phyloP scores from a whole-genome alignment of 2,888 invertebrate species.

The Drosophila ezoana region DNA sequence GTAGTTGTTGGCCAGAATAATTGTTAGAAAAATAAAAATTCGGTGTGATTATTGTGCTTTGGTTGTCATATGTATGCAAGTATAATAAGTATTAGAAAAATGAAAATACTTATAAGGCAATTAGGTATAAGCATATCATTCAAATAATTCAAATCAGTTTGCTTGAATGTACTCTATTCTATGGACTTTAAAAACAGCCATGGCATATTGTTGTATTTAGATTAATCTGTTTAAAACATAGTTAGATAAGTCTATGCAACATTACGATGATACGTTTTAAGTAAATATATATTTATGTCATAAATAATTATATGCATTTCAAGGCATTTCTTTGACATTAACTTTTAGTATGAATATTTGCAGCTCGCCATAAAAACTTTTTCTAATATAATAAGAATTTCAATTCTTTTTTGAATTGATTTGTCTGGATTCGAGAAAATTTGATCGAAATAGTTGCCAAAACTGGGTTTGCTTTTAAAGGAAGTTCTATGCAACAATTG shows the following conservation, averaged over 20 bases:
- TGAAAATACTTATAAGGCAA: conserved; percentile 32
- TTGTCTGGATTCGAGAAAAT: neutral
- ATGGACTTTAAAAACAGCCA: conserved; percentile 15
- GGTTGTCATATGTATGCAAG: conserved; percentile 32
- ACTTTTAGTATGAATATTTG: too few species aligned
- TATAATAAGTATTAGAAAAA: conserved; percentile 11
- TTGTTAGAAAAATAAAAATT: conserved; percentile 69
- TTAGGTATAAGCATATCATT: conserved; percentile 24
- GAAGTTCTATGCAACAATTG: too few species aligned
- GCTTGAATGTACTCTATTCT: conserved; percentile 14
- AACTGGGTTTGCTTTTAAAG: too few species aligned
- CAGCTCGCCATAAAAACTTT: too few species aligned
- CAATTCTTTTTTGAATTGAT: too few species aligned
- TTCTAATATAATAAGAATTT: too few species aligned
- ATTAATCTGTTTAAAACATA: conserved; percentile 15
- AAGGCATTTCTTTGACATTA: conserved; percentile 1
- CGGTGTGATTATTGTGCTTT: conserved; percentile 72
- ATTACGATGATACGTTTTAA: neutral
- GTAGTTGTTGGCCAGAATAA: conserved; percentile 59
- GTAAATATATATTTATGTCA: neutral
- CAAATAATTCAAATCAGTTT: conserved; percentile 16
- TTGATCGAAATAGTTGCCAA: neutral
- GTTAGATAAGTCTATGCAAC: conserved; percentile 11
- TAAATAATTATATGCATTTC: conserved; percentile 10
- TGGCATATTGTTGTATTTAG: conserved; percentile 7